Evolutionary conservation across 1,140 invertebrate species (phyloP).

Genomic region (Drosophila oshimai): DNA sequence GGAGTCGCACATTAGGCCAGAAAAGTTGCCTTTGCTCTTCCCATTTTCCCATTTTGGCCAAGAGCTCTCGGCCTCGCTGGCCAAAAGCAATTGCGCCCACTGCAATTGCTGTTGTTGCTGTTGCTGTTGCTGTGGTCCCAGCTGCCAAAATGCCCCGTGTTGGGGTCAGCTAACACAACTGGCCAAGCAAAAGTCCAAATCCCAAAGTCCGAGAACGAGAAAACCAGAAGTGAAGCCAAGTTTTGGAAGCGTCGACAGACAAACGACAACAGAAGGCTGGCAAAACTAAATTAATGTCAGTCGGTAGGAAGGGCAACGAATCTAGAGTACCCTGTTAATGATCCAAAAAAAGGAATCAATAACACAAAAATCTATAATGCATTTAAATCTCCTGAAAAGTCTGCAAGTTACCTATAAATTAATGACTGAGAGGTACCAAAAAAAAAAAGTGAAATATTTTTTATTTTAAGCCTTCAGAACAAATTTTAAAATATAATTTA

Average conservation of each 20-base stretch:
- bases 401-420: too few species aligned
- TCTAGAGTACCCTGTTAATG: neutral
- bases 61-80: slow-evolving; percentile 42
- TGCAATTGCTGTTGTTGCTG: slow-evolving; percentile 29
- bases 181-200: slow-evolving; percentile 33
- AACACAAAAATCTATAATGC: too few species aligned
- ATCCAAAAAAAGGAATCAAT: too few species aligned
- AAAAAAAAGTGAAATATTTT: too few species aligned
- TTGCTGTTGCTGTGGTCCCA: slow-evolving; percentile 51
- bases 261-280: slow-evolving; percentile 17
- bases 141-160: slow-evolving; percentile 66
- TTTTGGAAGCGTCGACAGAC: slow-evolving; percentile 26
- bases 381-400: too few species aligned
- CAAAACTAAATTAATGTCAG: slow-evolving; percentile 35
- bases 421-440: too few species aligned
- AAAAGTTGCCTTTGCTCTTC: slow-evolving; percentile 18
- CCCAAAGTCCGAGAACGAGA: slow-evolving; percentile 32
- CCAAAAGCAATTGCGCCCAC: slow-evolving; percentile 74
- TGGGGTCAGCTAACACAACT: slow-evolving; percentile 38
- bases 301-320: slow-evolving; percentile 8
- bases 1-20: slow-evolving; percentile 51
- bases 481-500: too few species aligned
- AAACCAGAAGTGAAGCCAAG: slow-evolving; percentile 10
- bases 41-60: slow-evolving; percentile 18
- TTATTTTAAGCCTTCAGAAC: too few species aligned